Evolutionary conservation across 2,797 vertebrate genomes (phyloP).

Genomic region (Neosilurus mollespiculum): DNA sequence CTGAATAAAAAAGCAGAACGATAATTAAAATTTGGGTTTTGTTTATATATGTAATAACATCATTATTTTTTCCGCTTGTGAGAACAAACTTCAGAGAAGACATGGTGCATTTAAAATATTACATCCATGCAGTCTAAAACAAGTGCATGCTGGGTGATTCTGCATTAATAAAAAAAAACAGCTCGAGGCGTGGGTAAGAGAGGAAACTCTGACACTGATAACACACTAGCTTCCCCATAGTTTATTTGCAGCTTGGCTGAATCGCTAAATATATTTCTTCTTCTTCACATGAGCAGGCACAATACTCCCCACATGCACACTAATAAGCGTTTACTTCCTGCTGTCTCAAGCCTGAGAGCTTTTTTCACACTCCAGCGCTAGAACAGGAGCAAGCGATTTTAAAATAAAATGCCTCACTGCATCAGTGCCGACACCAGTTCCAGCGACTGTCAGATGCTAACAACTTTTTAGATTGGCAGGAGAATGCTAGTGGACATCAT

Average conservation of each 20-base stretch:
- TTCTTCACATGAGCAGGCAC: conserved; percentile 26
- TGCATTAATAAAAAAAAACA: background rate
- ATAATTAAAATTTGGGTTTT: background rate
- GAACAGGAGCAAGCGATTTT: background rate
- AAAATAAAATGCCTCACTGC: conserved; percentile 2
- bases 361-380: background rate
- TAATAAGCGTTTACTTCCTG: conserved; percentile 17
- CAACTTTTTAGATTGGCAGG: conserved; percentile 4
- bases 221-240: conserved; percentile 15
- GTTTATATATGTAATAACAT: background rate
- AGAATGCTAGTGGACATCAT: background rate
- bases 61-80: background rate
- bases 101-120: background rate
- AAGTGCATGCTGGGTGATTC: background rate
- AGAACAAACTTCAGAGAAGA: background rate
- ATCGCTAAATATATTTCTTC: conserved; percentile 35
- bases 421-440: background rate
- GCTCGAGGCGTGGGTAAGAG: background rate
- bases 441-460: background rate
- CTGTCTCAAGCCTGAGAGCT: conserved; percentile 2
- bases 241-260: conserved; percentile 35
- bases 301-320: background rate
- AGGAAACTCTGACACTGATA: conserved; percentile 37
- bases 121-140: background rate
- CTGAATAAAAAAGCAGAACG: background rate